These are phyloP conservation scores for Pissodes strobi DNA, from an alignment of 1,140 invertebrate genomes.

Conservation along the genomic window DNA sequence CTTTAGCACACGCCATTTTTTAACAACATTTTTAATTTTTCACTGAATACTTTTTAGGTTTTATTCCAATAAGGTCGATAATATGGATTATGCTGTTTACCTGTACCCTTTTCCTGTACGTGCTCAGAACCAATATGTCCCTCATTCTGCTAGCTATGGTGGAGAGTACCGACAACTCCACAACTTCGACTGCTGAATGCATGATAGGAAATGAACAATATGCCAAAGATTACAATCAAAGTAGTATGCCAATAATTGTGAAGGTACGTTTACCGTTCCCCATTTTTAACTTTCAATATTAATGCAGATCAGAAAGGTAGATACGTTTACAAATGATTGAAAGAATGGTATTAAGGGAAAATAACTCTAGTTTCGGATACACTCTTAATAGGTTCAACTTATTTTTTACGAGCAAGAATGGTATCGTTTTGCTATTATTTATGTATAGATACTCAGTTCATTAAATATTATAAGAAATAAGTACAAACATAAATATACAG, in stretches of 20 bases:
- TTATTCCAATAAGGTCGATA: constrained; percentile 29
- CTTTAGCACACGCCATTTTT: no score
- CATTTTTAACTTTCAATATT: not conserved
- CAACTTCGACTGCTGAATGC: constrained; percentile 18
- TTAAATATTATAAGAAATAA: no score
- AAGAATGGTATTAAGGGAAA: not conserved
- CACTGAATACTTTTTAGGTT: no score
- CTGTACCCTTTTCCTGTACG: constrained; percentile 69
- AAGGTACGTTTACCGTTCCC: not conserved
- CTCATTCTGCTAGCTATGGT: constrained; percentile 73
- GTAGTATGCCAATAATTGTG: not conserved
- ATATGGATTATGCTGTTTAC: constrained; percentile 41
- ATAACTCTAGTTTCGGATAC: no score
- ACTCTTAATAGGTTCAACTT: no score
- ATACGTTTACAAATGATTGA: not conserved
- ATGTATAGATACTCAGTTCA: no score
- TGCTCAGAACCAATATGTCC: constrained; percentile 74
- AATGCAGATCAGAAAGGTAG: no score
- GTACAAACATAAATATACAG: no score
- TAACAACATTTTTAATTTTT: no score
- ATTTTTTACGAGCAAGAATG: no score
- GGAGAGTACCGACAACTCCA: not conserved
- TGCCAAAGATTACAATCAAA: not conserved
- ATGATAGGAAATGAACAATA: no score
- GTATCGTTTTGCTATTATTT: no score